A percentile compares a stretch with the other conserved stretches of the same genome.
These are phyloP conservation scores for Lytechinus pictus DNA, from an alignment of 35 echinoderm and acorn worm species.

Conservation along the genomic window DNA sequence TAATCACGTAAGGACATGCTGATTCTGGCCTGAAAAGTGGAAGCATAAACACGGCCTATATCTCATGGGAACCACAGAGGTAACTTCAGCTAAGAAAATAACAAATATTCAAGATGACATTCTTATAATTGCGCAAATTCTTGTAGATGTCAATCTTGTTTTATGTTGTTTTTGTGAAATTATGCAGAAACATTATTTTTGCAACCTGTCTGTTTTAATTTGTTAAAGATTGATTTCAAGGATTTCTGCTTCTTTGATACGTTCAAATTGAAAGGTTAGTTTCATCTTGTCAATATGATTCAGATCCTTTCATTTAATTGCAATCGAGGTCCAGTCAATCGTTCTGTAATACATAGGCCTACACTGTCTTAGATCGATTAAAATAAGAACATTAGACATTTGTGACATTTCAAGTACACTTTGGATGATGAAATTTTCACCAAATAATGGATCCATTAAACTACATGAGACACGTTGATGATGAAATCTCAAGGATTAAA, in stretches of 20 bases:
- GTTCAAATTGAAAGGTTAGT: background rate
- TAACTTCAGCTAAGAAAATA: too few relatives aligned
- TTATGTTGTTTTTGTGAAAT: background rate
- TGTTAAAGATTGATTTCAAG: background rate
- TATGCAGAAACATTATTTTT: background rate
- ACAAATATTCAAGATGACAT: too few relatives aligned
- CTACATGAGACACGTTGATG: too few relatives aligned
- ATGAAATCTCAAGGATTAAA: too few relatives aligned
- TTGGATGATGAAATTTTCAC: background rate
- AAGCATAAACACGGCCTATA: too few relatives aligned
- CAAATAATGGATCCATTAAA: background rate
- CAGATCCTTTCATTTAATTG: background rate
- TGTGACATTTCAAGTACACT: background rate
- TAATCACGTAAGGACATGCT: too few relatives aligned
- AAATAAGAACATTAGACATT: background rate
- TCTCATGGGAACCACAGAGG: too few relatives aligned
- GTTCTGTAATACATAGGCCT: background rate
- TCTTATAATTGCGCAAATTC: too few relatives aligned
- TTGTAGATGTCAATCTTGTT: background rate
- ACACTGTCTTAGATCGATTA: background rate
- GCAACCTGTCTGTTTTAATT: background rate
- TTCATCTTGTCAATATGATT: background rate
- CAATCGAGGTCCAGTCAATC: background rate
- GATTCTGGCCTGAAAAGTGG: too few relatives aligned
- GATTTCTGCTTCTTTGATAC: background rate